A percentile compares a stretch with the other conserved stretches of the same genome.
phyloP scores from a whole-genome alignment of 2,888 invertebrate genomes.

The Quadroppia sp. region DNA sequence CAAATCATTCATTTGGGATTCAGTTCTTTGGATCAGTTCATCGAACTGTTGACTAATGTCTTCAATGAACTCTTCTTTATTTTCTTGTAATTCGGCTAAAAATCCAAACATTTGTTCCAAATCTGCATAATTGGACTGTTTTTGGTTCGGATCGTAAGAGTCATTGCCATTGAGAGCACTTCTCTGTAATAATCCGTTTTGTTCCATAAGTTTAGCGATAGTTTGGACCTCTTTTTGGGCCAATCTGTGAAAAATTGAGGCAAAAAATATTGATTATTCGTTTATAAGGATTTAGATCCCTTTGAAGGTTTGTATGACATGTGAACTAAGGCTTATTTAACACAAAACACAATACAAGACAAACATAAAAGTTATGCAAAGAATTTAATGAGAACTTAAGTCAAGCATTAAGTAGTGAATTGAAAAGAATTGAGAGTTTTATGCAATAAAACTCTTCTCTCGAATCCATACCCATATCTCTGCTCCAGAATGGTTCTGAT shows the following conservation, averaged over 20 bases:
- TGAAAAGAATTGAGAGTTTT: neutral
- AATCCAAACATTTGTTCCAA: slow-evolving; percentile 85
- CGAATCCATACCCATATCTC: slow-evolving; percentile 40
- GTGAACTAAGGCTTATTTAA: neutral
- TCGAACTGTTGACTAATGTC: slow-evolving; percentile 43
- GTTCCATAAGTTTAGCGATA: slow-evolving; percentile 67
- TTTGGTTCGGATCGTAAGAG: neutral
- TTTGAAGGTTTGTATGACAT: neutral
- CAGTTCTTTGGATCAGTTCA: slow-evolving; percentile 41
- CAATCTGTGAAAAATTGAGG: slow-evolving; percentile 44
- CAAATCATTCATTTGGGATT: slow-evolving; percentile 40
- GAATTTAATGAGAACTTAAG: slow-evolving; percentile 11
- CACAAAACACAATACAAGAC: neutral
- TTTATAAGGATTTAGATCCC: too few relatives aligned
- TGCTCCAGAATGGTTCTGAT: slow-evolving; percentile 38
- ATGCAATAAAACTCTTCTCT: neutral
- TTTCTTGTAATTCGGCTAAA: slow-evolving; percentile 68
- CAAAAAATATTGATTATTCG: neutral
- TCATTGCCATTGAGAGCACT: neutral
- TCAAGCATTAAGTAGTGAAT: neutral
- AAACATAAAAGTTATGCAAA: neutral
- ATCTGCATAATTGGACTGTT: slow-evolving; percentile 59
- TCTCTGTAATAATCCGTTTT: slow-evolving; percentile 54
- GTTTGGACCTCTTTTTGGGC: slow-evolving; percentile 58
- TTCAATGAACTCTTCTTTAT: slow-evolving; percentile 15